These are phyloP conservation scores for Geophilus truncorum DNA, from an alignment of 2,888 invertebrate species.

Conservation along the genomic window DNA sequence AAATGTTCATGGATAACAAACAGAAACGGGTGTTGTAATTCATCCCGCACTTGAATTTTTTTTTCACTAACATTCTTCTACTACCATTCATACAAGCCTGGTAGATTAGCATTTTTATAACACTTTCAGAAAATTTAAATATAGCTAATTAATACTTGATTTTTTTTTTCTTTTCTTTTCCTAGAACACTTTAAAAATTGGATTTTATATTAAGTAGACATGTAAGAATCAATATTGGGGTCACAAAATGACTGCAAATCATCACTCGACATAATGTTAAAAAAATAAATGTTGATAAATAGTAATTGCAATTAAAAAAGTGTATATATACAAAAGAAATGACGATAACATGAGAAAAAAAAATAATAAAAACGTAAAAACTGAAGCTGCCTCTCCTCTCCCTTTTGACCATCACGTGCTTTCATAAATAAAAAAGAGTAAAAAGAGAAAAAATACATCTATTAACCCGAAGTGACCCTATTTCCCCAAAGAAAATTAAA, in stretches of 20 bases:
- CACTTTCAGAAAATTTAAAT: slow-evolving; percentile 13
- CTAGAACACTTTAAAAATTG: neutral
- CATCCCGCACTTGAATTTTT: slow-evolving; percentile 1
- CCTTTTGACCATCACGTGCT: slow-evolving; percentile 23
- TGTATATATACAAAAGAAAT: slow-evolving; percentile 5
- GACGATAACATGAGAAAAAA: neutral
- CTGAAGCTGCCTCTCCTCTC: slow-evolving; percentile 28
- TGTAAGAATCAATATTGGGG: slow-evolving; percentile 11
- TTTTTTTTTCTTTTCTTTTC: neutral
- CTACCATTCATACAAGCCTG: slow-evolving; percentile 12
- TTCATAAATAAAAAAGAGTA: neutral
- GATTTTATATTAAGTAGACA: neutral
- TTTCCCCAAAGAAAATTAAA: neutral
- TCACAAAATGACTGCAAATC: slow-evolving; percentile 7
- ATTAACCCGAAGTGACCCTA: slow-evolving; percentile 20
- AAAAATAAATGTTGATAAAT: neutral
- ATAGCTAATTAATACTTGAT: slow-evolving; percentile 1
- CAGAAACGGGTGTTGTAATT: slow-evolving; percentile 5
- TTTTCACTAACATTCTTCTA: neutral
- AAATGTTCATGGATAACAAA: slow-evolving; percentile 12
- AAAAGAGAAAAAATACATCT: neutral
- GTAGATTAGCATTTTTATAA: slow-evolving; percentile 20
- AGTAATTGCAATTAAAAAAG: neutral
- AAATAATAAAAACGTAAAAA: neutral
- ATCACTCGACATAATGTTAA: neutral